Evolutionary conservation across 2,113 vertebrate genomes (phyloP).

Genomic region (Sinosuthora webbiana): DNA sequence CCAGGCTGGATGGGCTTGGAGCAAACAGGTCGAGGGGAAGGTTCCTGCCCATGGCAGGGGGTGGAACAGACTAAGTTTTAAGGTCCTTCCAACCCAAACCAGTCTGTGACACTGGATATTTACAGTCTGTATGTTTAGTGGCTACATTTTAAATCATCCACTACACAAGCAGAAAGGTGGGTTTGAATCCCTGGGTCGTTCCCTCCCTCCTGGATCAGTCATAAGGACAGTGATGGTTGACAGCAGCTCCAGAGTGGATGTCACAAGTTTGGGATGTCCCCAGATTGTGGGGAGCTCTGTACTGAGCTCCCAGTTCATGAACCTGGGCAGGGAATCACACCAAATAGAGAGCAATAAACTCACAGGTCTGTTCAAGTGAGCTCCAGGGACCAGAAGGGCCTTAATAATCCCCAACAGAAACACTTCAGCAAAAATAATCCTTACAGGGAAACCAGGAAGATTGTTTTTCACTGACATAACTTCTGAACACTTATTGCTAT

Average conservation of each 20-base stretch:
- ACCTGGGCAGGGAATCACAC: background rate
- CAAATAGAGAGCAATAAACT: background rate
- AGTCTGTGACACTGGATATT: background rate
- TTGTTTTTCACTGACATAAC: background rate
- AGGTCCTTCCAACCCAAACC: background rate
- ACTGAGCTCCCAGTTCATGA: background rate
- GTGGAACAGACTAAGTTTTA: background rate
- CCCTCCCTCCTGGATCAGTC: background rate
- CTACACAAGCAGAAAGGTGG: background rate
- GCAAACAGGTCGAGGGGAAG: background rate
- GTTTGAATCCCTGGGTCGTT: background rate
- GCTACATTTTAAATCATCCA: background rate
- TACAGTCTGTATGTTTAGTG: background rate
- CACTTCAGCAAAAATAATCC: background rate
- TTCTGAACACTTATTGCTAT: background rate
- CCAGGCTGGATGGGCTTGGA: background rate
- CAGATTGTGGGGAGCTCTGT: accelerated
- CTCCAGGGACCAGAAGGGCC: background rate
- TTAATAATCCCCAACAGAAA: background rate
- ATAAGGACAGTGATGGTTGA: background rate
- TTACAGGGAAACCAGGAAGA: background rate
- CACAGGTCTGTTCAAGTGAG: background rate
- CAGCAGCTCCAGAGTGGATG: background rate
- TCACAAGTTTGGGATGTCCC: background rate
- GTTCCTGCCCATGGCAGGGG: background rate